Evolutionary conservation across 2,888 invertebrate genomes (phyloP).

Genomic region (Lottia scabra): DNA sequence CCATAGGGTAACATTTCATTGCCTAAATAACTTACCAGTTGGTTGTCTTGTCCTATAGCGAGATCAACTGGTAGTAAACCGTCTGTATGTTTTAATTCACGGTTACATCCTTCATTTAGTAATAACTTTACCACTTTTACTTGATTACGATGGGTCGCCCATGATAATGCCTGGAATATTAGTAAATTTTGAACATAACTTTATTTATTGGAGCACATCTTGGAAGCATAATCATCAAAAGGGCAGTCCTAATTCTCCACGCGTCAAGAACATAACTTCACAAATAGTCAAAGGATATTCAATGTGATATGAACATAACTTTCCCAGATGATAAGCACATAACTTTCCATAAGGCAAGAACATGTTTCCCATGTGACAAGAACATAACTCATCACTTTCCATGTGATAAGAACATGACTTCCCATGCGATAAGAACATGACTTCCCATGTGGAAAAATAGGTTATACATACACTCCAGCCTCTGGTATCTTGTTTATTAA

Average conservation of each 20-base stretch:
- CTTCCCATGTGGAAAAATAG: too few species aligned
- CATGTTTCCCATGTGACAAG: too few species aligned
- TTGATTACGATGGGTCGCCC: conserved; percentile 65
- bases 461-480: conserved; percentile 68
- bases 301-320: too few species aligned
- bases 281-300: too few species aligned
- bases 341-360: too few species aligned
- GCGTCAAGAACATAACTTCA: too few species aligned
- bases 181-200: background rate
- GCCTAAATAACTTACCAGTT: conserved; percentile 53
- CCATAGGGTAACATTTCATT: too few species aligned
- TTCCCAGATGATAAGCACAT: too few species aligned
- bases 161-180: conserved; percentile 62
- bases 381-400: too few species aligned
- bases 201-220: background rate
- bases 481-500: conserved; percentile 67
- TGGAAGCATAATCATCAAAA: background rate
- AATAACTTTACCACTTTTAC: conserved; percentile 58
- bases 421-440: too few species aligned
- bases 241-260: too few species aligned
- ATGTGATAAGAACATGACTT: too few species aligned
- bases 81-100: conserved; percentile 47
- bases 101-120: conserved; percentile 59
- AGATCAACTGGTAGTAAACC: conserved; percentile 60
- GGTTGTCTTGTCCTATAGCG: conserved; percentile 47